A percentile compares a stretch with the other conserved stretches of the same genome.
phyloP scores from a whole-genome alignment of 2,113 vertebrate genomes.

The Megaleporinus macrocephalus region DNA sequence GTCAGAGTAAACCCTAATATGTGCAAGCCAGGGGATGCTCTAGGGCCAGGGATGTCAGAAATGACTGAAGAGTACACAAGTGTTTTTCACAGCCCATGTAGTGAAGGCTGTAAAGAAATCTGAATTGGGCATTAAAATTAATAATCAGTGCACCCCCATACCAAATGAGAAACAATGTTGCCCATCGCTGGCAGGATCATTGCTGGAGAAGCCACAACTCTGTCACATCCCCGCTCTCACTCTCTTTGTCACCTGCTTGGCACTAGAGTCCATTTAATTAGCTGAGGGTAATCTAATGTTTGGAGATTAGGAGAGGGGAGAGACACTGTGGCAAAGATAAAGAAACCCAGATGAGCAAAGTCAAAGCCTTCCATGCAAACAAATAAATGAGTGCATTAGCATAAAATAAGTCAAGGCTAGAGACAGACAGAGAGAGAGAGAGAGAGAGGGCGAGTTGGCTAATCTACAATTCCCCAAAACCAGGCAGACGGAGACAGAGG shows the following conservation, averaged over 20 bases:
- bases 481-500: slow-evolving; percentile 55
- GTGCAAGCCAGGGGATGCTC: no score
- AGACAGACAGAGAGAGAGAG: slow-evolving; percentile 45
- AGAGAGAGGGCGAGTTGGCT: slow-evolving; percentile 51
- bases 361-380: slow-evolving; percentile 56
- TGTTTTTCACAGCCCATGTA: no score
- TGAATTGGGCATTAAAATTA: not conserved
- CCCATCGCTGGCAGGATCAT: slow-evolving; percentile 3
- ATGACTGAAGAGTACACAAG: no score
- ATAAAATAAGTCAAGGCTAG: slow-evolving; percentile 50
- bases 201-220: slow-evolving; percentile 32
- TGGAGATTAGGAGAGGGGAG: slow-evolving; percentile 68
- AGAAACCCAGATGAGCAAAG: slow-evolving; percentile 64
- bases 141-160: not conserved
- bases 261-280: slow-evolving; percentile 72
- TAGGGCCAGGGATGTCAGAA: no score
- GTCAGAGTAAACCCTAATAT: no score
- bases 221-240: not conserved
- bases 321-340: slow-evolving; percentile 69
- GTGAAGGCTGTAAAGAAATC: not conserved
- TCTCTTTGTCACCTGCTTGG: slow-evolving; percentile 71
- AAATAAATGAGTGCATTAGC: slow-evolving; percentile 54
- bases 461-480: slow-evolving; percentile 68
- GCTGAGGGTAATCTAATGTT: slow-evolving; percentile 68
- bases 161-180: not conserved